These are phyloP conservation scores for Tetranychus urticae DNA, from an alignment of 1,140 invertebrate genomes.

Conservation along the genomic window DNA sequence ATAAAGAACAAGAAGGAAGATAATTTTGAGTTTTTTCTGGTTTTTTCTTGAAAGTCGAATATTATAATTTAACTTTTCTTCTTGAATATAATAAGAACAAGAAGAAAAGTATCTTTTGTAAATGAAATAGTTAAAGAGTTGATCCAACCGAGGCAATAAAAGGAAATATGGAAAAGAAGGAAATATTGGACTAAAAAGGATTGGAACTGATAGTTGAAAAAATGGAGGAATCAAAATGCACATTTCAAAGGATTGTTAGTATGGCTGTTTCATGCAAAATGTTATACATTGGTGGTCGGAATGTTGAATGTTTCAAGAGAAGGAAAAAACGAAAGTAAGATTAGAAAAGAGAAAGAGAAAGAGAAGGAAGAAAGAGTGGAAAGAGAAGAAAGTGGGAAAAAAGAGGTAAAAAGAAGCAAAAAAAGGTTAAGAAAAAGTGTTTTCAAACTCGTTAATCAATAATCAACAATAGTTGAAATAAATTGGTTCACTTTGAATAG, in stretches of 20 bases:
- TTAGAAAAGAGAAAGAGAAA: slow-evolving; percentile 10
- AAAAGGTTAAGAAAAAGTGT: not conserved
- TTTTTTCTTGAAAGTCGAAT: not conserved
- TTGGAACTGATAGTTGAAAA: not conserved
- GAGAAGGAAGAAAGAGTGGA: slow-evolving; percentile 10
- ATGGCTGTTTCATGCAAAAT: no score
- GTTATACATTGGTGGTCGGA: not conserved
- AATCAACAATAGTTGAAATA: no score
- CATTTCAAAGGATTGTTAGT: not conserved
- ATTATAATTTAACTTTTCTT: not conserved
- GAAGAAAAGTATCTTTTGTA: no score
- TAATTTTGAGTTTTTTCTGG: not conserved
- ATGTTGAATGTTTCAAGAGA: not conserved
- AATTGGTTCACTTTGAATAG: no score
- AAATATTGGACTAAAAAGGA: not conserved
- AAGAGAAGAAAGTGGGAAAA: slow-evolving; percentile 10
- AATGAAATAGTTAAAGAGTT: no score
- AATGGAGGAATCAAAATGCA: not conserved
- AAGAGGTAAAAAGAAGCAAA: not conserved
- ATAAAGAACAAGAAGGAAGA: no score
- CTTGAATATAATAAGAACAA: no score
- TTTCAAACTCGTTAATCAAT: no score
- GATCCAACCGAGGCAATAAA: no score
- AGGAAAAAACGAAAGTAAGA: not conserved
- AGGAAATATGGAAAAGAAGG: not conserved